A percentile compares a stretch with the other conserved stretches of the same genome.
These are phyloP conservation scores for Plecturocebus donacophilus DNA, from an alignment of 2,113 vertebrate genomes.

Conservation along the genomic window DNA sequence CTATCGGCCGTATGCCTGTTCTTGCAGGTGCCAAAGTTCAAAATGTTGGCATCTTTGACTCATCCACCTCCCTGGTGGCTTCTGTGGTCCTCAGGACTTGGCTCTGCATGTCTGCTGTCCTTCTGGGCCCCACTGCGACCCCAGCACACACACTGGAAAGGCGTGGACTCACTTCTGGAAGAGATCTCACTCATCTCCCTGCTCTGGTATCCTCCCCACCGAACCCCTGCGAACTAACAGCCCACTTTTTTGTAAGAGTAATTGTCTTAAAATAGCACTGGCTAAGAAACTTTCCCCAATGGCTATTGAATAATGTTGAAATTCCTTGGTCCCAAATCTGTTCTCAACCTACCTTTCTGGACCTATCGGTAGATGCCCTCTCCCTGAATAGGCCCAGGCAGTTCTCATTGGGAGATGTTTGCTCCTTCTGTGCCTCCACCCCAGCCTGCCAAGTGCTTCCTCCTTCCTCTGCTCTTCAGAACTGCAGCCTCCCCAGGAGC, in stretches of 20 bases:
- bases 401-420: background rate
- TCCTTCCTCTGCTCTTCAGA: background rate
- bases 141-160: accelerated
- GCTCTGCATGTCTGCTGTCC: background rate
- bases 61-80: background rate
- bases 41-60: accelerated
- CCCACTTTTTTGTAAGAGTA: background rate
- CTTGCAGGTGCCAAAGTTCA: background rate
- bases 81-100: background rate
- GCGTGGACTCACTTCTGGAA: background rate
- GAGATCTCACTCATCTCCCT: background rate
- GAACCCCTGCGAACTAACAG: background rate
- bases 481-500: background rate
- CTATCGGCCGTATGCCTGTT: background rate
- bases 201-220: background rate
- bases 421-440: accelerated
- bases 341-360: background rate
- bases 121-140: accelerated
- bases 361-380: background rate
- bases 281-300: background rate
- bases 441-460: background rate
- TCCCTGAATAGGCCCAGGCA: background rate
- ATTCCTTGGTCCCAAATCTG: background rate
- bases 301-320: background rate
- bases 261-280: background rate